Evolutionary conservation across 2,113 vertebrate species (phyloP), one percentile per base, ranked within the genome.

Genomic region (Cheilinus undulatus): DNA sequence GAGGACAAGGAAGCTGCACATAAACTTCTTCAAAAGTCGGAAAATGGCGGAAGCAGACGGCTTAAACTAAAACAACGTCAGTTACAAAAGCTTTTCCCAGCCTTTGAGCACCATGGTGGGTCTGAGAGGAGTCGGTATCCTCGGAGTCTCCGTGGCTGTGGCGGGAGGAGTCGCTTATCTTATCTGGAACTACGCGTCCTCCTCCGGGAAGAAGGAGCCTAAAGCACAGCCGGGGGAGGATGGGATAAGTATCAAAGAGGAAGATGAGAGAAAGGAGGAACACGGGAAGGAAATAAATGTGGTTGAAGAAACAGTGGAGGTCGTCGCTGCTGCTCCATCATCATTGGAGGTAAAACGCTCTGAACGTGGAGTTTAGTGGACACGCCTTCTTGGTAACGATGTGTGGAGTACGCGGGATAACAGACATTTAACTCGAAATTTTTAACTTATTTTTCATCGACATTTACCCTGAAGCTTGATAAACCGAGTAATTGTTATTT

Each of bases 121-220:
- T 0, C 7, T 90, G 36, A 87, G 78, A 30, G 82, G 76, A 60
- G 73, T 80, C 4, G 88, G 86, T 0, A 23, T 94, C 7, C 19
- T 93, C 28, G 89, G 91, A 1, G 86, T 80, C 46, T 89, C 92
- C 19, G 78, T 85, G 6, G 90, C 79, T 1, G 1, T 93, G 0
- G 87, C 92, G 0, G 94, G 91, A 0, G 93, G 90, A 15, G 72
- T 91, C 46, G 93, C 85, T 0, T 93, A 89, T 50, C n/a, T 84
- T 0, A 1, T 92, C 26, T 95, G 94, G 92, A 93, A 14, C 32
- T 86, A 81, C 32, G 26, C 76, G 42, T 54, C 64, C 12, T 63
- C 76, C 28, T 34, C 63, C 56, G 24, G 57, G 52, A n/a, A 57
- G 49, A 48, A 48, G 54, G 24, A 72, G 54, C 20, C 27, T 0